phyloP scores from a whole-genome alignment of 37 sponge, comb jelly and placozoan species.

The Halichondria panicea region DNA sequence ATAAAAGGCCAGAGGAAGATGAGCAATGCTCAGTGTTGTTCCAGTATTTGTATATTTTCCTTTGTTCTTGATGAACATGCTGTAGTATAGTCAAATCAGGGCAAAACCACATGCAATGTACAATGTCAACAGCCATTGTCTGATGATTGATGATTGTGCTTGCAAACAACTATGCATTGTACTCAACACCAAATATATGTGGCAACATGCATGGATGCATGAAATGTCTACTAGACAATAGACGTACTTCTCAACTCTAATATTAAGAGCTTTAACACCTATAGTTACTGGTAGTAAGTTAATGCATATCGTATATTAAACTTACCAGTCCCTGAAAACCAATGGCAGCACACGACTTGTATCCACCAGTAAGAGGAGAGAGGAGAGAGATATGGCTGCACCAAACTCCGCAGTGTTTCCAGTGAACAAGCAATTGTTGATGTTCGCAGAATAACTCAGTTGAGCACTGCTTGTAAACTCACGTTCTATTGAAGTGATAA shows the following conservation, averaged over 20 bases:
- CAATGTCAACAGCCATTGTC: too few species aligned
- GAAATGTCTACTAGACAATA: too few species aligned
- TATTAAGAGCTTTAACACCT: too few species aligned
- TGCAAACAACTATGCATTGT: too few species aligned
- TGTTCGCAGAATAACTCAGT: not conserved
- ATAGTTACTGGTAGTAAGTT: too few species aligned
- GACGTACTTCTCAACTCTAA: too few species aligned
- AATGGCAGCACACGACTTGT: not conserved
- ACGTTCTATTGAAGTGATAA: not conserved
- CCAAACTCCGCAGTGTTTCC: slow-evolving; percentile 15
- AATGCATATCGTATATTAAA: too few species aligned
- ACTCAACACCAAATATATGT: too few species aligned
- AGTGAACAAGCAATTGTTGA: slow-evolving; percentile 6
- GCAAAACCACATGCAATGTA: too few species aligned
- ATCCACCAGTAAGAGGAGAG: not conserved
- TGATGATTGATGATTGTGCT: too few species aligned
- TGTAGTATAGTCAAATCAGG: too few species aligned
- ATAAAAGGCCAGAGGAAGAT: not conserved
- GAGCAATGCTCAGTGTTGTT: not conserved
- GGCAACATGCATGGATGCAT: too few species aligned
- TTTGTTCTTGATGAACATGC: not conserved
- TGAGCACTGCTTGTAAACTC: not conserved
- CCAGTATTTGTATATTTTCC: not conserved
- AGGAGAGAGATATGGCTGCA: slow-evolving; percentile 5
- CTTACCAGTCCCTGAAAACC: not conserved